These are phyloP conservation scores for Brienomyrus brachyistius DNA, from an alignment of 2,113 vertebrate species.

Conservation along the genomic window DNA sequence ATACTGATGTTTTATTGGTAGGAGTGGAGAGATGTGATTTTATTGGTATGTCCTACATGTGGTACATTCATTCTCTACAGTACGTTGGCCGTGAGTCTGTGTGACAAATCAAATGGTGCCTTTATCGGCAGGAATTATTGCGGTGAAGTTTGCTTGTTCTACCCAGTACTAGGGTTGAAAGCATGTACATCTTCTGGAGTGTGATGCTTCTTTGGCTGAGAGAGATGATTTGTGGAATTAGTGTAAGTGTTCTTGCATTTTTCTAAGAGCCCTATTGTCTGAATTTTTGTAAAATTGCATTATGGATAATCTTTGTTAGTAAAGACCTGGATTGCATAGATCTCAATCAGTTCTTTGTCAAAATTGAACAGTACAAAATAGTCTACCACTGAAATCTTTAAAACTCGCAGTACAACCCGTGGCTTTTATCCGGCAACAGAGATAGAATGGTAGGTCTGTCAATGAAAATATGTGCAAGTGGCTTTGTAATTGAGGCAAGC, in stretches of 20 bases:
- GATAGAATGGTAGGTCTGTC: neutral
- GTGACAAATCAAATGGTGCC: constrained; percentile 48
- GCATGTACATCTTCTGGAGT: constrained; percentile 21
- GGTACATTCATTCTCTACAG: neutral
- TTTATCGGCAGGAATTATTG: constrained; percentile 40
- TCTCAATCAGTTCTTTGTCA: neutral
- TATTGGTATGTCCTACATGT: neutral
- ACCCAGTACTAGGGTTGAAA: constrained; percentile 29
- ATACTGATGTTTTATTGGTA: constrained; percentile 44
- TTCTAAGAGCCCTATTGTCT: neutral
- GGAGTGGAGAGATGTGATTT: neutral
- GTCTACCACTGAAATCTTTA: neutral
- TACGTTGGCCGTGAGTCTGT: constrained; percentile 41
- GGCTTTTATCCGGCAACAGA: neutral
- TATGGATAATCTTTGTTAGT: neutral
- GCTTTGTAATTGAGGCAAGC: neutral
- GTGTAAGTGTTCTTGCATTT: neutral
- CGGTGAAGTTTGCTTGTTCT: constrained; percentile 27
- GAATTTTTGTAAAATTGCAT: neutral
- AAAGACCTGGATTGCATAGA: neutral
- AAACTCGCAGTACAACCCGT: neutral
- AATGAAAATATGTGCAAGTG: neutral
- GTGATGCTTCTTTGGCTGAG: constrained; percentile 29
- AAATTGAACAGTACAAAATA: neutral
- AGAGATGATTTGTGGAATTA: neutral